Base-by-base conservation (phyloP, 2,888 invertebrate species). In the Hyppa rectilinea region DNA sequence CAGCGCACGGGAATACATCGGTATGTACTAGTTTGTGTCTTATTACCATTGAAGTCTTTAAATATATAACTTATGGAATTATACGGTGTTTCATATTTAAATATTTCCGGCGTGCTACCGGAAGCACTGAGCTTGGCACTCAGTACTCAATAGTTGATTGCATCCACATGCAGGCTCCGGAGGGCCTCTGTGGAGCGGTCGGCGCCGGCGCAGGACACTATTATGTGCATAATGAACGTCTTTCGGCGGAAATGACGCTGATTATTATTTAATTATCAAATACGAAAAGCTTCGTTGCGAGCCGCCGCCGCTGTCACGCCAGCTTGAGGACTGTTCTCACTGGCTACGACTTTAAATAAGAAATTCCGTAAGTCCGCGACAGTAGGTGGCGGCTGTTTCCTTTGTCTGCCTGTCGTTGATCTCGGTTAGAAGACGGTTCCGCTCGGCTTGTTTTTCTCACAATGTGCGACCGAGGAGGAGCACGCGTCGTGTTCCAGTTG, bases 311-410 rank as follows among this genome's bases (percentile, higher is more conserved):
- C 60, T 53, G 53, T 45, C 31, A 43, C 38, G 23, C 31, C 49
- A 2, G 6, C 36, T 40, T 56, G 56, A 45, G 56, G 3, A 23
- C 43, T 34, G 52, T 52, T 69, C 10, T 36, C 38, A 29, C 62
- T 36, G 36, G 14, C 61, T 36, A 52, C 40, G 52, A 40, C 49
- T 71, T 78, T 69, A 65, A 75, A 69, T 59, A 75, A 68, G 17
- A 68, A 65, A 72, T 72, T 71, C 71, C 68, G 36, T n/a, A 26
- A 26, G 34, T 49, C 50, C 52, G 12, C 58, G 20, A 38, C 45
- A n/a, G 45, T 20, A 29, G 29, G 34, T 38, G 58, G 47, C 17
- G 38, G 45, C 36, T 43, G 49, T 53, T 31, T n/a, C 17, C 26
- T 6, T 10, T n/a, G n/a, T 31, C 31, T 31, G 49, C 55, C 20